These are phyloP conservation scores for Oreonectes daqikongensis DNA, from an alignment of 2,797 vertebrate genomes.

Conservation along the genomic window DNA sequence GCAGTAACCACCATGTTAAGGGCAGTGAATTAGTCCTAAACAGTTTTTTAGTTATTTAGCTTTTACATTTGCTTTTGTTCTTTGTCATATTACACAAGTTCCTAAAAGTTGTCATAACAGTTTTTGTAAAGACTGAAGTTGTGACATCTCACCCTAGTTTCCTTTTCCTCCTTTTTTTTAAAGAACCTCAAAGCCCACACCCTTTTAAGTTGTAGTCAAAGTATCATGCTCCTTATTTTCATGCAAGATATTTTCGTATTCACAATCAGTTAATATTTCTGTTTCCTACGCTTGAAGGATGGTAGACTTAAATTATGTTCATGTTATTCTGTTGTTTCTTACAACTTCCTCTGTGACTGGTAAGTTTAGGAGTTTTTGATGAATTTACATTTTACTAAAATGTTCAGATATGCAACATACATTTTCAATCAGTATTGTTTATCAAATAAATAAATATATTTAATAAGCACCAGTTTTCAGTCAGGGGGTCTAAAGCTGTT, in stretches of 20 bases:
- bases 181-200: neutral
- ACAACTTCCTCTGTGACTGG: conserved; percentile 23
- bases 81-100: neutral
- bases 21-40: too few species aligned
- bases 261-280: neutral
- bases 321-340: conserved; percentile 21
- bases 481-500: too few species aligned
- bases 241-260: neutral
- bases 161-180: neutral
- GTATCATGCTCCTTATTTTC: neutral
- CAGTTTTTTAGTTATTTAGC: too few species aligned
- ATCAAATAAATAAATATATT: too few species aligned
- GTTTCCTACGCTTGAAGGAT: neutral
- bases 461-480: too few species aligned
- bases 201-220: conserved; percentile 17
- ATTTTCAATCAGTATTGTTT: neutral
- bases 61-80: too few species aligned
- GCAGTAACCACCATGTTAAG: too few species aligned
- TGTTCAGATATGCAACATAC: neutral
- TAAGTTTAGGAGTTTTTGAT: conserved; percentile 14
- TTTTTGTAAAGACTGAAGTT: neutral
- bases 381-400: neutral
- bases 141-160: neutral
- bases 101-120: neutral
- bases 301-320: neutral